Base-by-base conservation (phyloP, 1,140 invertebrate genomes). In the Drosophila aff. region DNA sequence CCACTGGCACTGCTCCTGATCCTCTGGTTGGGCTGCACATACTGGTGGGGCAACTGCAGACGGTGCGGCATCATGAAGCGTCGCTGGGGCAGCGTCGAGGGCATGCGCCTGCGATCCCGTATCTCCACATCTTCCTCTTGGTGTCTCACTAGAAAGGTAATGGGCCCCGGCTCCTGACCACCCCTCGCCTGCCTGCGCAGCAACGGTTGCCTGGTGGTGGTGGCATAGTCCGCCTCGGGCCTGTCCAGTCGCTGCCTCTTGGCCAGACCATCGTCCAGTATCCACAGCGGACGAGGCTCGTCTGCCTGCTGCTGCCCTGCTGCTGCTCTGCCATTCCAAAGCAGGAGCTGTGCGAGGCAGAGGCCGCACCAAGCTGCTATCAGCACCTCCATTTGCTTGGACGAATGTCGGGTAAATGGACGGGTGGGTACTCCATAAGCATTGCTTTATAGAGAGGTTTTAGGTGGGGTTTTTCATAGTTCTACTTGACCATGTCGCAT, bases 281-380 rank as follows among this genome's bases (percentile, higher is more conserved):
- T 83, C 91, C 91, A 92, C 1, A 92, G 59, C 2, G 91, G 91
- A 0, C 91, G 77, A 13, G 83, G 76, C 1, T 79, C 71, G 10
- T 26, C 61, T n/a, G n/a, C n/a, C 23, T 73, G 55, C 44, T 83
- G 33, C 13, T 71, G 43, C 1, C 47, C 81, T 38, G 46, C 4
- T 38, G 46, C 4, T 0, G 46, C 1, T 15, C 33, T 11, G 26
- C 6, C 6, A 38, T 10, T 5, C 44, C 44, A 46, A 41, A 80
- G 18, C 21, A 63, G 26, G 6, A 43, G n/a, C 18, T 53, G 28
- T 6, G 64, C 41, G 15, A 72, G 59, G 7, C 46, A 55, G 31
- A 69, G 16, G 18, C 43, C 61, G 18, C 43, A 64, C 82, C 79
- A 76, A 43, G 44, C 60, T 16, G 52, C 55, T 26, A 41, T n/a